Conservation (phyloP, 1,140 invertebrate species). For the Cydia splendana region DNA sequence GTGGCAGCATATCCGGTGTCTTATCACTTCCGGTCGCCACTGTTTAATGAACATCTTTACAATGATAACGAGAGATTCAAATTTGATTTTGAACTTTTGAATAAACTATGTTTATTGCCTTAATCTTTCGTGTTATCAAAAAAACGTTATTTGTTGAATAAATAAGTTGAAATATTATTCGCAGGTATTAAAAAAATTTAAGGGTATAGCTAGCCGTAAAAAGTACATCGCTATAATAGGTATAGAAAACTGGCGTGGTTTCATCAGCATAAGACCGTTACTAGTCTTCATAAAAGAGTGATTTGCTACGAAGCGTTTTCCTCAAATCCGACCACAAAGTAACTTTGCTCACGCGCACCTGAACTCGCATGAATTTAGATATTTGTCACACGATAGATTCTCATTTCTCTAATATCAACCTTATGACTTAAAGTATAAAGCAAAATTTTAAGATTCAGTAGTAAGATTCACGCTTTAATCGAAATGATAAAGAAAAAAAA, state of each 20-base stretch:
- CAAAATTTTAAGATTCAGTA: not conserved
- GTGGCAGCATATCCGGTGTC: slow-evolving; percentile 56
- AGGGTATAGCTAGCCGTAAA: no score
- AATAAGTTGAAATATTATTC: no score
- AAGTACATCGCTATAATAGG: no score
- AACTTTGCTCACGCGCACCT: slow-evolving; percentile 12
- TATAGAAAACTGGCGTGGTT: not conserved
- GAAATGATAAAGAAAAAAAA: not conserved
- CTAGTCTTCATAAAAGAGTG: not conserved
- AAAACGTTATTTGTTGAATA: no score
- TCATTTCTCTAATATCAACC: not conserved
- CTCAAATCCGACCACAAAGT: not conserved
- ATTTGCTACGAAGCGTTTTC: not conserved
- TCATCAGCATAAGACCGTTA: not conserved
- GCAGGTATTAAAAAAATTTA: no score
- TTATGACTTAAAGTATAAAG: not conserved
- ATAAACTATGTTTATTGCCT: not conserved
- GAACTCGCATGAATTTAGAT: slow-evolving; percentile 1
- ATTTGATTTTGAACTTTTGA: slow-evolving; percentile 24
- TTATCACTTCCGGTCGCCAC: slow-evolving; percentile 66
- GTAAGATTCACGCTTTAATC: not conserved
- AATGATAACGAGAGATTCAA: slow-evolving; percentile 44
- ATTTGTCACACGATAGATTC: not conserved
- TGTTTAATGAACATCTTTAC: slow-evolving; percentile 62
- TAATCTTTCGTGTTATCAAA: no score